Evolutionary conservation across 2,888 invertebrate species (phyloP).

Genomic region (Glyphotaelius pellucidus): DNA sequence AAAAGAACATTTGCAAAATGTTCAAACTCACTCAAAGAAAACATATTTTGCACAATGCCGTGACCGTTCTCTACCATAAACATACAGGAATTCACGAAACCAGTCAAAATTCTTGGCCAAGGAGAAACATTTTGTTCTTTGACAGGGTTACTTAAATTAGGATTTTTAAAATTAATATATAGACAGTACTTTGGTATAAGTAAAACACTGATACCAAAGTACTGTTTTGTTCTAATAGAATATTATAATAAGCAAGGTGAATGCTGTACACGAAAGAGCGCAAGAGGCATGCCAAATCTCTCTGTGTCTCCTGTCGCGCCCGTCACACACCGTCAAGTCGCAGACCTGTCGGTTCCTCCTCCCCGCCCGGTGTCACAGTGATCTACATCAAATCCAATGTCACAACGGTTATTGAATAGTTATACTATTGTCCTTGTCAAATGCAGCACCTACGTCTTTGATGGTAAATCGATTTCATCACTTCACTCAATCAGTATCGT

Average conservation of each 20-base stretch:
- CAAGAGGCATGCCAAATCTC: slow-evolving; percentile 37
- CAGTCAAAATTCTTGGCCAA: too few relatives aligned
- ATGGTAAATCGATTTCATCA: background rate
- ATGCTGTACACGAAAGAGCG: background rate
- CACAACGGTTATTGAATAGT: slow-evolving; percentile 36
- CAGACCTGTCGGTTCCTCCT: background rate
- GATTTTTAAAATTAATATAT: too few relatives aligned
- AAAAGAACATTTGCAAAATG: background rate
- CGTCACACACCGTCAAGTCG: slow-evolving; percentile 31
- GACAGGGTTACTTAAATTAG: background rate
- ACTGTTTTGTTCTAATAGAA: background rate
- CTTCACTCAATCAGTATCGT: background rate
- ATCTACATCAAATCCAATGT: slow-evolving; percentile 33
- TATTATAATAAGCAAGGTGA: slow-evolving; percentile 2
- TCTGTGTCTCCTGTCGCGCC: slow-evolving; percentile 36
- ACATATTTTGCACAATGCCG: background rate
- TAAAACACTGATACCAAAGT: background rate
- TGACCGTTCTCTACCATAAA: background rate
- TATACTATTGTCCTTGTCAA: slow-evolving; percentile 16
- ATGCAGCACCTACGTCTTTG: background rate
- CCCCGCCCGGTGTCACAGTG: slow-evolving; percentile 21
- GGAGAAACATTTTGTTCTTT: background rate
- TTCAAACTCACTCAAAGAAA: background rate
- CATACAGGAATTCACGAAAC: background rate
- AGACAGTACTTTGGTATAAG: too few relatives aligned